Base-by-base conservation (phyloP, 2,888 invertebrate species). In the Platycheirus albimanus region DNA sequence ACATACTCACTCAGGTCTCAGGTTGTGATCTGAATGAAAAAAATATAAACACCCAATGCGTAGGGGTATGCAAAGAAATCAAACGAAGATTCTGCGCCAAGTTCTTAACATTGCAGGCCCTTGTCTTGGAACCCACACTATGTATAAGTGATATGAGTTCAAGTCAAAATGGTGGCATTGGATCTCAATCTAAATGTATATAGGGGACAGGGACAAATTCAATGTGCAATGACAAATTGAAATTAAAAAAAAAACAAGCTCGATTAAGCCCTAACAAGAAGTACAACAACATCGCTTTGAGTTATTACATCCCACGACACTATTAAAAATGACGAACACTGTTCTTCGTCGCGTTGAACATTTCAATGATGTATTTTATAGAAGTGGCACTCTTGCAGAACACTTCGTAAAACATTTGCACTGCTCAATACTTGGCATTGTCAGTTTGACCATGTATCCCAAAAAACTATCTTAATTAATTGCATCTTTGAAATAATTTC, bases 351-450 rank as follows among this genome's bases (percentile, higher is more conserved):
- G 51, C 47, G 56, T 66, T 8, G 30, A 52, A 51, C 76, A 58
- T 70, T 28, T 41, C 33, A 24, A 63, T 4, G 24, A 51, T 19
- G 13, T 30, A 54, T 30, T 41, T 45, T 20, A 58, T 45, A 13
- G 43, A 20, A 66, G 15, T 58, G 49, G 47, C 61, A 75, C 38
- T 58, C 51, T 64, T 58, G 70, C 75, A 36, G 20, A 69, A 72
- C 47, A 75, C 49, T 30, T 61, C 30, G 36, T 49, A 17, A 69
- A 79, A 75, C 69, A 56, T 43, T 49, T 67, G 63, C 52, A 67
- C 54, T 74, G 63, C 49, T 45, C 67, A 77, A 83, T 69, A 74
- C 30, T 83, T 83, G 83, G 83, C 83, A 74, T 74, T 74, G 69
- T 74, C 56, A 38, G 30, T 30, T 45, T 52, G 78, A 38, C 64